Evolutionary conservation across 2,888 invertebrate species (phyloP), one percentile per base, ranked within the genome.

Genomic region (Mimumesa dahlbomi): DNA sequence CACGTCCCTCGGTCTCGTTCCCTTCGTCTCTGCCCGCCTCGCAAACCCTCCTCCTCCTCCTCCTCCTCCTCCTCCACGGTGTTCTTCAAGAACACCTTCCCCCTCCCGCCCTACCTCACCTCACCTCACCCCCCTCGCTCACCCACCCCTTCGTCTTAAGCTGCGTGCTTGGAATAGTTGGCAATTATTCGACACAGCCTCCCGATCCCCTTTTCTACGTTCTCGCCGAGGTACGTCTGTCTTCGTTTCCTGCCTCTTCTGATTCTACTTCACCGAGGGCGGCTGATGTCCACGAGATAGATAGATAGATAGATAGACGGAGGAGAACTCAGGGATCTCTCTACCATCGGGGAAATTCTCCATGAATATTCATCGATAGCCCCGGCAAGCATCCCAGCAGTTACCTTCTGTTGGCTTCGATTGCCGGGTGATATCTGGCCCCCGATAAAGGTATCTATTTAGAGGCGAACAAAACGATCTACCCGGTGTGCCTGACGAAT

Each of bases 81-180:
- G 53, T 29, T 42, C 58, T 64, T 64, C 62, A 50, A 70, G 57
- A 73, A 70, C 73, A 58, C 56, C 59, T 22, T 56, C 62, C 54
- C n/a, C n/a, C n/a, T n/a, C n/a, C n/a, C n/a, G n/a, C n/a, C n/a
- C n/a, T n/a, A n/a, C n/a, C n/a, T n/a, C n/a, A n/a, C n/a, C n/a
- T n/a, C n/a, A n/a, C n/a, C n/a, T n/a, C n/a, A n/a, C n/a, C n/a
- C n/a, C n/a, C n/a, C n/a, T n/a, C n/a, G n/a, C n/a, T n/a, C n/a
- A n/a, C n/a, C n/a, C n/a, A n/a, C n/a, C n/a, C 50, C 53, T 71
- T 61, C 76, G 72, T 75, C 78, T 81, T 81, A 74, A 62, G 76
- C 75, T 79, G 82, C 83, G 82, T 83, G 84, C 82, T 73, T 72
- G 80, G 85, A 86, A 87, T 86, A 84, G 85, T 85, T 82, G 84